These are phyloP conservation scores for Vesta saturnalis DNA, from an alignment of 2,888 invertebrate genomes.

Conservation along the genomic window DNA sequence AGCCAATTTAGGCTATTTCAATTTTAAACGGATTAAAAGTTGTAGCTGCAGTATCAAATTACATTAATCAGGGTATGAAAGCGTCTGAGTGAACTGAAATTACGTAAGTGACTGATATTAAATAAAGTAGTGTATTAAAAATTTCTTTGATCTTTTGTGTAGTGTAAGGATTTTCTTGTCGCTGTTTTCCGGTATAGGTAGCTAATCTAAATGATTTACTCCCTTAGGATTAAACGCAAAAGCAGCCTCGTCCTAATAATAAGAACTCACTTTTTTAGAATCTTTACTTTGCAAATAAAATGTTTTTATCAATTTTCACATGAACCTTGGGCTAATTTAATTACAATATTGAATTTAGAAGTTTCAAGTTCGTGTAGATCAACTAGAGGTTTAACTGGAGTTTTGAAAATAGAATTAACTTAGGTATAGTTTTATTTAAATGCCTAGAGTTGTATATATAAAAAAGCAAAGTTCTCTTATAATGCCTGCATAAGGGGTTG, in stretches of 20 bases:
- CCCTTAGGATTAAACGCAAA: too few species aligned
- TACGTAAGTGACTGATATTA: neutral
- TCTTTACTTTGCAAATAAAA: too few species aligned
- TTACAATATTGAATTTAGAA: too few species aligned
- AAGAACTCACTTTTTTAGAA: too few species aligned
- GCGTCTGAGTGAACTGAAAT: neutral
- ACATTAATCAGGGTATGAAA: neutral
- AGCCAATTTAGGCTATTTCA: neutral
- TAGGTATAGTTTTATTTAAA: neutral
- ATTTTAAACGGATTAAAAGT: slow-evolving; percentile 1
- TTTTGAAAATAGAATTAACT: slow-evolving; percentile 1
- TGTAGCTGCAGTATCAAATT: neutral
- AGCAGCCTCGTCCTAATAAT: too few species aligned
- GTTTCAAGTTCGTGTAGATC: too few species aligned
- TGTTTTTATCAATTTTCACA: too few species aligned
- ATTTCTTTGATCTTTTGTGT: neutral
- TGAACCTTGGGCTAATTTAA: too few species aligned
- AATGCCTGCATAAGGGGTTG: slow-evolving; percentile 8
- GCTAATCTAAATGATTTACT: too few species aligned
- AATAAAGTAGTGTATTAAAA: neutral
- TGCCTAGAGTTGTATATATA: neutral
- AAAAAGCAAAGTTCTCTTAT: slow-evolving; percentile 9
- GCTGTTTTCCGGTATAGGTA: too few species aligned
- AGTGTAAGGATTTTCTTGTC: too few species aligned
- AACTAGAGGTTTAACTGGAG: too few species aligned